phyloP scores from a whole-genome alignment of 1,140 invertebrate genomes.

The Steinernema khuongi region DNA sequence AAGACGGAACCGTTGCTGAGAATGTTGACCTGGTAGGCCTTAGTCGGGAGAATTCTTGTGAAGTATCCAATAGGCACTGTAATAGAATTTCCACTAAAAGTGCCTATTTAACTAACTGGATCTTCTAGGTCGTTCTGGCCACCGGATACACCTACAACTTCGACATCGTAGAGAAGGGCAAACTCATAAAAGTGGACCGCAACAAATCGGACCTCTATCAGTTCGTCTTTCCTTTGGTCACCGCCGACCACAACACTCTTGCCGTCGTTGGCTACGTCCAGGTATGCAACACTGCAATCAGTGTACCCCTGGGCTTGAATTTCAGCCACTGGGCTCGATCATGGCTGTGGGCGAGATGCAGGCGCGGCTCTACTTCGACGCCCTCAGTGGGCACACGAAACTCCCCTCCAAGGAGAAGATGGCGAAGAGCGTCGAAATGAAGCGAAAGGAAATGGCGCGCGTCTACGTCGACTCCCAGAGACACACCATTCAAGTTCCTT shows the following conservation, averaged over 20 bases:
- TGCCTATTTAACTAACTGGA: not conserved
- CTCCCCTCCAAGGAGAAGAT: slow-evolving; percentile 25
- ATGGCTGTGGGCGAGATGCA: slow-evolving; percentile 48
- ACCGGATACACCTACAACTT: slow-evolving; percentile 60
- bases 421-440: not conserved
- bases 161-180: slow-evolving; percentile 32
- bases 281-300: slow-evolving; percentile 54
- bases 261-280: slow-evolving; percentile 61
- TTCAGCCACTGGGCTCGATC: slow-evolving; percentile 43
- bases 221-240: slow-evolving; percentile 60
- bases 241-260: slow-evolving; percentile 43
- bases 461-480: not conserved
- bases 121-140: slow-evolving; percentile 32
- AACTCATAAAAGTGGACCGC: slow-evolving; percentile 38
- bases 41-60: too few relatives aligned
- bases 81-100: not conserved
- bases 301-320: slow-evolving; percentile 62
- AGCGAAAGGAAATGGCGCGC: not conserved
- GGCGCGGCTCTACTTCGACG: slow-evolving; percentile 41
- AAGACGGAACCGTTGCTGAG: slow-evolving; percentile 52
- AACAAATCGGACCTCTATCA: slow-evolving; percentile 61
- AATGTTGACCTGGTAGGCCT: slow-evolving; percentile 44
- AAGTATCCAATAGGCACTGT: too few relatives aligned
- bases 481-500: not conserved
- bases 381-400: slow-evolving; percentile 26